Evolutionary conservation across 2,113 vertebrate genomes (phyloP).

Genomic region (Bettongia penicillata): DNA sequence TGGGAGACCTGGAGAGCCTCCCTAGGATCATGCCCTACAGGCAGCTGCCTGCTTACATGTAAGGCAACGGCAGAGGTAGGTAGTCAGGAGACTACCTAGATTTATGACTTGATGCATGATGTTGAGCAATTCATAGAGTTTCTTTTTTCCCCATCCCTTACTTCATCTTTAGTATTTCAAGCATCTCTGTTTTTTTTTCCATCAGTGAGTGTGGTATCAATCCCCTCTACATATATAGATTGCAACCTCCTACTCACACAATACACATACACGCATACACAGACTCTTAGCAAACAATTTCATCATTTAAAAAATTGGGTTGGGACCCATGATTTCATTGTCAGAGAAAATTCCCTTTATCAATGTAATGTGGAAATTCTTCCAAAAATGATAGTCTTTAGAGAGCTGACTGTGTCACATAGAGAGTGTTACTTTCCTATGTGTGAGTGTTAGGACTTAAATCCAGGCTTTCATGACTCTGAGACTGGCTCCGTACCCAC

Average conservation of each 20-base stretch:
- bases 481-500: too few relatives aligned
- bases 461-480: too few relatives aligned
- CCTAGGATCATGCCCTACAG: background rate
- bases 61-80: background rate
- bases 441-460: too few relatives aligned
- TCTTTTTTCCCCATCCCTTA: background rate
- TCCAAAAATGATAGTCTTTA: background rate
- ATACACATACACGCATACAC: background rate
- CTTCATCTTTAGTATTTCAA: background rate
- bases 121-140: background rate
- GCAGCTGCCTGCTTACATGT: background rate
- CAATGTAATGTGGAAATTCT: background rate
- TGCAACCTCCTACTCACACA: background rate
- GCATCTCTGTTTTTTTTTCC: background rate
- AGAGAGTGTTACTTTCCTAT: too few relatives aligned
- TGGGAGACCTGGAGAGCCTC: background rate
- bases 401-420: background rate
- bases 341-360: background rate
- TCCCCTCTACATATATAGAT: background rate
- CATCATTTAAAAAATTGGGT: too few relatives aligned
- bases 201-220: background rate
- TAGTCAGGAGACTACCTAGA: background rate
- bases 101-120: accelerated
- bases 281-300: background rate
- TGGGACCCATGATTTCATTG: background rate